Percentiles rank a stretch among this genome's conserved stretches.
phyloP scores from a whole-genome alignment of 2,797 vertebrate genomes.

The Hoplostethus atlanticus region DNA sequence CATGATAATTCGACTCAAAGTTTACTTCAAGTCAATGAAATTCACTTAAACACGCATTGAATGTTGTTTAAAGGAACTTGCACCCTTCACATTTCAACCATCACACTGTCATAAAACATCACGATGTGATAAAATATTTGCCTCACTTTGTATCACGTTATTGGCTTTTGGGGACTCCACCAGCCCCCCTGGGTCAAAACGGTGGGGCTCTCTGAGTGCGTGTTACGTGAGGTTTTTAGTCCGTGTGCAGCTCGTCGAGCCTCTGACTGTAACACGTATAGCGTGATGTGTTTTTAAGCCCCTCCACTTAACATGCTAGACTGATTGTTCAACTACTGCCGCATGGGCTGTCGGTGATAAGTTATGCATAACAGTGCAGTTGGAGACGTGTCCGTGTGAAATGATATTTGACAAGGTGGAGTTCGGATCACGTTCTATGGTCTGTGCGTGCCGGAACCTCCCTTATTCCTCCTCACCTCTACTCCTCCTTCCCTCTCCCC shows the following conservation, averaged over 20 bases:
- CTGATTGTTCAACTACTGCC: constrained; percentile 62
- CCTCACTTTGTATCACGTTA: too few species aligned
- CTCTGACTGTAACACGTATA: constrained; percentile 57
- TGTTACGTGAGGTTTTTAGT: constrained; percentile 41
- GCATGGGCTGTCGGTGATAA: constrained; percentile 56
- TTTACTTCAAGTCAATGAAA: too few species aligned
- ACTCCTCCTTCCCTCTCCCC: not conserved
- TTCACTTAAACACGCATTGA: too few species aligned
- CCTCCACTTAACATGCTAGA: constrained; percentile 60
- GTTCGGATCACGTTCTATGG: constrained; percentile 39
- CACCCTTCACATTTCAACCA: too few species aligned
- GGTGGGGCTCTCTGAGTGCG: constrained; percentile 30
- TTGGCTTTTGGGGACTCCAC: not conserved
- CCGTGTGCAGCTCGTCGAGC: constrained; percentile 45
- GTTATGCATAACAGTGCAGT: constrained; percentile 65
- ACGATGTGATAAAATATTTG: too few species aligned
- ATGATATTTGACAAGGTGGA: constrained; percentile 66
- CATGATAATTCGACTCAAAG: too few species aligned
- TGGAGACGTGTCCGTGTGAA: constrained; percentile 58
- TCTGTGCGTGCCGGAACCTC: constrained; percentile 41
- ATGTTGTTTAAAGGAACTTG: too few species aligned
- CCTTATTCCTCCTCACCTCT: not conserved
- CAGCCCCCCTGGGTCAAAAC: not conserved
- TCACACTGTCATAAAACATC: too few species aligned
- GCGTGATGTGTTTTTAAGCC: constrained; percentile 70